Conservation (phyloP, 2,797 vertebrate genomes). For the Bovichtus variegatus region DNA sequence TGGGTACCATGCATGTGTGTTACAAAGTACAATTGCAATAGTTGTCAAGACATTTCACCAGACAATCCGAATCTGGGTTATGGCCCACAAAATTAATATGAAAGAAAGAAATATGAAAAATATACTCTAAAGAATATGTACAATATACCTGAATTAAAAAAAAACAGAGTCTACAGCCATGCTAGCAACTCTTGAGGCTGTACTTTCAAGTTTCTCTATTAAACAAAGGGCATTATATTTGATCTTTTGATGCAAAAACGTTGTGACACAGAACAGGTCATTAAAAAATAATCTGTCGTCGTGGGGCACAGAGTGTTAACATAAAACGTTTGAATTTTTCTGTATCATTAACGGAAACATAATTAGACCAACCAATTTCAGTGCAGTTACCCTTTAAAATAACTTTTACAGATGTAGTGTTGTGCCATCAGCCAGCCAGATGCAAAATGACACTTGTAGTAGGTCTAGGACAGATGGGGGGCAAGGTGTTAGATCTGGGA, state of each 20-base stretch:
- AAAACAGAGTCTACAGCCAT: no score
- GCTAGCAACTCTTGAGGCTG: neutral
- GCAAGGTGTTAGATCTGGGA: slow-evolving; percentile 63
- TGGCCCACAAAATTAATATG: no score
- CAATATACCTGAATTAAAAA: no score
- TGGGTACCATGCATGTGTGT: neutral
- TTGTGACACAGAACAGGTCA: neutral
- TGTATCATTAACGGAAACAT: slow-evolving; percentile 9
- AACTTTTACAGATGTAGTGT: neutral
- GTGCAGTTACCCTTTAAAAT: slow-evolving; percentile 12
- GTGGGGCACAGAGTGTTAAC: neutral
- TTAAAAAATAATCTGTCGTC: neutral
- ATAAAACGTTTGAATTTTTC: neutral
- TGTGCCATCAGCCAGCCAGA: slow-evolving; percentile 51
- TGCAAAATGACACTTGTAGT: slow-evolving; percentile 65
- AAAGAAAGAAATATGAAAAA: no score
- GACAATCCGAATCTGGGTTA: no score
- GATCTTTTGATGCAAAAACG: no score
- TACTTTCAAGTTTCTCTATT: neutral
- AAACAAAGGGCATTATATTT: no score
- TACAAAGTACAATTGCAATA: neutral
- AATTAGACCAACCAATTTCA: neutral
- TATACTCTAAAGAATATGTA: no score
- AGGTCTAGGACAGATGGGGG: slow-evolving; percentile 68
- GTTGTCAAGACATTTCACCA: neutral